A percentile compares a stretch with the other conserved stretches of the same genome.
phyloP scores from a whole-genome alignment of 2,888 invertebrate genomes.

The Drosophila kuntzei region DNA sequence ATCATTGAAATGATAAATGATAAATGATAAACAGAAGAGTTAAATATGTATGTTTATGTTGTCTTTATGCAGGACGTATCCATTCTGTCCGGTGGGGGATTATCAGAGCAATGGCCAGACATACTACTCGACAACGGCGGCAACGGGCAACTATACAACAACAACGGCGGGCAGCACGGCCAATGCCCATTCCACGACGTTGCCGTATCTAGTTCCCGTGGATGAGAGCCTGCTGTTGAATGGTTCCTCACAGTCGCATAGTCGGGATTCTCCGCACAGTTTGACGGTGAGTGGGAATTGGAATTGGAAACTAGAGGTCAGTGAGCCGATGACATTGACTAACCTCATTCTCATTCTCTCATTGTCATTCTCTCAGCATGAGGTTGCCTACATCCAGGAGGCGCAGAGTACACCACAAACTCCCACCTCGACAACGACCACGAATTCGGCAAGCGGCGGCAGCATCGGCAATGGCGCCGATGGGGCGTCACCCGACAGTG shows the following conservation, averaged over 20 bases:
- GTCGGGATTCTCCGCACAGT: constrained; percentile 89
- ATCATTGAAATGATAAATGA: no score
- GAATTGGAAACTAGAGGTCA: constrained; percentile 37
- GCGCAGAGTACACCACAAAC: constrained; percentile 84
- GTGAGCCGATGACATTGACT: constrained; percentile 58
- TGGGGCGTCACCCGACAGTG: constrained; percentile 81
- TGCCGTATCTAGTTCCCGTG: constrained; percentile 90
- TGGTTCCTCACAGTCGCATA: constrained; percentile 86
- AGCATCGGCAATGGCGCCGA: constrained; percentile 76
- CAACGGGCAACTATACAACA: constrained; percentile 86
- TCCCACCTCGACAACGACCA: constrained; percentile 86
- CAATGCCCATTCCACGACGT: constrained; percentile 85
- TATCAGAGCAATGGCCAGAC: constrained; percentile 86
- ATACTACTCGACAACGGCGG: constrained; percentile 88
- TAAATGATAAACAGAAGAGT: no score
- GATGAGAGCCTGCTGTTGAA: constrained; percentile 88
- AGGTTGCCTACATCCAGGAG: constrained; percentile 85
- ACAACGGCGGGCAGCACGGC: constrained; percentile 81
- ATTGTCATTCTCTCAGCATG: constrained; percentile 72
- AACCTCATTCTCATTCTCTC: constrained; percentile 30
- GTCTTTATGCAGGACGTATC: constrained; percentile 88
- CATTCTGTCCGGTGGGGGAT: constrained; percentile 91
- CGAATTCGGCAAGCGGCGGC: constrained; percentile 88
- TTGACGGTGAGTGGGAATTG: constrained; percentile 87
- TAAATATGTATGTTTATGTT: not conserved